Percentiles rank a stretch among this genome's conserved stretches.
phyloP scores from a whole-genome alignment of 2,888 invertebrate genomes.

The Napeogenes sylphis region DNA sequence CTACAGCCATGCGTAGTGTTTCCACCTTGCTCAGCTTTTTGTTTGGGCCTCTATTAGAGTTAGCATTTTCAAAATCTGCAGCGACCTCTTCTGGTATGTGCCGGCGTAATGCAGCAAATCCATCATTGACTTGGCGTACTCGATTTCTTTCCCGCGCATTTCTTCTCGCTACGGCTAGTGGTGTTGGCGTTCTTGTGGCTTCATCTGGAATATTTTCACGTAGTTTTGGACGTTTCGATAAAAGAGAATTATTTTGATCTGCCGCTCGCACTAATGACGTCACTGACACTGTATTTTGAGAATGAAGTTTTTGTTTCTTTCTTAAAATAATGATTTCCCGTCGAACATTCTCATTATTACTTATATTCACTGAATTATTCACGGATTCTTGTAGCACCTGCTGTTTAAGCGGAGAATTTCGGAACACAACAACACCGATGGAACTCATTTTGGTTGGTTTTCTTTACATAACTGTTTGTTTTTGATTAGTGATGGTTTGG shows the following conservation, averaged over 20 bases:
- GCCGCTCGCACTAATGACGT: slow-evolving; percentile 63
- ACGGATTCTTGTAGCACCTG: slow-evolving; percentile 82
- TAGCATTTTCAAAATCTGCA: slow-evolving; percentile 81
- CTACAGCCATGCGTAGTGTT: slow-evolving; percentile 92
- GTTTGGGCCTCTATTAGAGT: slow-evolving; percentile 80
- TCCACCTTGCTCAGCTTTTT: slow-evolving; percentile 93
- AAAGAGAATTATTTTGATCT: slow-evolving; percentile 50
- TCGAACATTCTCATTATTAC: slow-evolving; percentile 63
- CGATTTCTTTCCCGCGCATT: slow-evolving; percentile 96
- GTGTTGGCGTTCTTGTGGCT: slow-evolving; percentile 79
- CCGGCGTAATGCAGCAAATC: slow-evolving; percentile 90
- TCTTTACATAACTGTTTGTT: slow-evolving; percentile 61
- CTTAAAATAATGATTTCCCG: slow-evolving; percentile 76
- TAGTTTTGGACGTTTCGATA: slow-evolving; percentile 57
- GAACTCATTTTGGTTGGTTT: slow-evolving; percentile 73
- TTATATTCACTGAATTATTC: slow-evolving; percentile 78
- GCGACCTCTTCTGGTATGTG: slow-evolving; percentile 92
- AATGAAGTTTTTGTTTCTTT: slow-evolving; percentile 69
- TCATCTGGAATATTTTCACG: slow-evolving; percentile 69
- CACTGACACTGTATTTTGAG: slow-evolving; percentile 63
- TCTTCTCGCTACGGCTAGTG: slow-evolving; percentile 89
- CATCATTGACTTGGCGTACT: slow-evolving; percentile 94
- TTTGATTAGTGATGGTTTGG: slow-evolving; percentile 47
- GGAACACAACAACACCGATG: slow-evolving; percentile 78
- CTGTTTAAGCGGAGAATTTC: slow-evolving; percentile 78